Base-by-base conservation (phyloP, 2,113 vertebrate species). In the Terrapene triunguis region DNA sequence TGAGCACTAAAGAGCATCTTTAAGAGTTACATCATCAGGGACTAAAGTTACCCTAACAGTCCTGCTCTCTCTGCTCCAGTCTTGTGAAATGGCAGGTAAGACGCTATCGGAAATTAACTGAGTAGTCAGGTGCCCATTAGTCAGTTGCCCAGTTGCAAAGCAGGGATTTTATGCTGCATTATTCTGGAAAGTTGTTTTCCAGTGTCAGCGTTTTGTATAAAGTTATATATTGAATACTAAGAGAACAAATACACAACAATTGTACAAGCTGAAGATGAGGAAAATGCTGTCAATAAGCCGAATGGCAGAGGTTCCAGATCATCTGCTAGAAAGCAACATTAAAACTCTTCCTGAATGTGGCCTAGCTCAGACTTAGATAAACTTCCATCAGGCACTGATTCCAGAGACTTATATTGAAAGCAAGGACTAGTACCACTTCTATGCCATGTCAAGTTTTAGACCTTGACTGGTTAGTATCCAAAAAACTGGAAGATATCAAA, bases 141-240 rank as follows among this genome's bases (percentile, higher is more conserved):
- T 59, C 59, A 93, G 29, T 2, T 72, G 35, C 8, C 4, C 55
- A 93, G 90, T 65, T 78, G 86, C 86, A 82, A 84, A 5, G 2
- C 0, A 38, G 65, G n/a, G 0, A 35, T 54, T 87, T 4, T 0
- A 11, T 25, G 79, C 62, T 57, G 83, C 78, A 59, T 5, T 6
- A 24, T 24, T 59, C 55, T 48, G 10, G 55, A 78, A 42, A 29
- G 10, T 0, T 69, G 2, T 8, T 80, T 38, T 11, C 55, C 25
- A 72, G 80, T 76, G 44, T 14, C 0, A 88, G 29, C 55, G 7
- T 79, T 62, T 62, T 82, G 85, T 10, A 78, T 11, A 17, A 47
- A 57, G 51, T 57, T 48, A 47, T 32, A 57, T 22, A 57, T 1
- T 10, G 42, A 87, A 74, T 25, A 87, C 21, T 32, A 78, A 76